These are phyloP conservation scores for Betta splendens DNA, from an alignment of 2,797 vertebrate species.

Conservation along the genomic window DNA sequence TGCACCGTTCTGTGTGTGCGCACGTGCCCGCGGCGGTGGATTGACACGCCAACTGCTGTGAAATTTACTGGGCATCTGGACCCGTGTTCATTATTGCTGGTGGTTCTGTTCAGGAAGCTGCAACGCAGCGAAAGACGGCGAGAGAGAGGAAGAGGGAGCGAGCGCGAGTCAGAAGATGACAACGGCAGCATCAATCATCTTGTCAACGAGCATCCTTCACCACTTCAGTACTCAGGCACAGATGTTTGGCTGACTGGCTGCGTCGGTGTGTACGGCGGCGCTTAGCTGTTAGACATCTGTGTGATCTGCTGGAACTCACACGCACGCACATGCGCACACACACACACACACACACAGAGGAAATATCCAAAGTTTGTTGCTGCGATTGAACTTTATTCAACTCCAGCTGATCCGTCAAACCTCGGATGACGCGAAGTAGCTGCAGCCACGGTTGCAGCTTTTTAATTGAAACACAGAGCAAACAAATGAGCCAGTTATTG, in stretches of 20 bases:
- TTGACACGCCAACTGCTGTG: slow-evolving; percentile 61
- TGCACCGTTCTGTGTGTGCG: slow-evolving; percentile 10
- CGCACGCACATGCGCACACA: slow-evolving; percentile 17
- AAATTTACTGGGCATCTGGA: slow-evolving; percentile 73
- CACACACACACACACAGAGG: slow-evolving; percentile 12
- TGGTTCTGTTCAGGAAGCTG: slow-evolving; percentile 50
- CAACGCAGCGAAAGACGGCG: slow-evolving; percentile 5
- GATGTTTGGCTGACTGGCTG: slow-evolving; percentile 55
- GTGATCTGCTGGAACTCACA: slow-evolving; percentile 29
- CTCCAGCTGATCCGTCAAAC: slow-evolving; percentile 6
- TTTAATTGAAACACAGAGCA: slow-evolving; percentile 5
- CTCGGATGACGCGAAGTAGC: neutral
- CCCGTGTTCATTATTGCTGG: slow-evolving; percentile 64
- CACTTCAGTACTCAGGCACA: slow-evolving; percentile 54
- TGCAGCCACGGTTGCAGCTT: slow-evolving; percentile 9
- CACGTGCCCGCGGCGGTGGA: slow-evolving; percentile 7
- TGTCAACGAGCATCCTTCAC: slow-evolving; percentile 68
- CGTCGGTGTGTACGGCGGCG: slow-evolving; percentile 9
- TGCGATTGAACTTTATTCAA: slow-evolving; percentile 32
- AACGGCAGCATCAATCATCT: slow-evolving; percentile 70
- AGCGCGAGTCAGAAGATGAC: slow-evolving; percentile 57
- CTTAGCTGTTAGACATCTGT: slow-evolving; percentile 38
- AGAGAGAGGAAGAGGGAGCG: slow-evolving; percentile 5
- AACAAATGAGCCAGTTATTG: slow-evolving; percentile 1
- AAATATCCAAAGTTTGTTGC: slow-evolving; percentile 21